Evolutionary conservation across 2,888 invertebrate genomes (phyloP).

Genomic region (Himalopsyche kuldschensis): DNA sequence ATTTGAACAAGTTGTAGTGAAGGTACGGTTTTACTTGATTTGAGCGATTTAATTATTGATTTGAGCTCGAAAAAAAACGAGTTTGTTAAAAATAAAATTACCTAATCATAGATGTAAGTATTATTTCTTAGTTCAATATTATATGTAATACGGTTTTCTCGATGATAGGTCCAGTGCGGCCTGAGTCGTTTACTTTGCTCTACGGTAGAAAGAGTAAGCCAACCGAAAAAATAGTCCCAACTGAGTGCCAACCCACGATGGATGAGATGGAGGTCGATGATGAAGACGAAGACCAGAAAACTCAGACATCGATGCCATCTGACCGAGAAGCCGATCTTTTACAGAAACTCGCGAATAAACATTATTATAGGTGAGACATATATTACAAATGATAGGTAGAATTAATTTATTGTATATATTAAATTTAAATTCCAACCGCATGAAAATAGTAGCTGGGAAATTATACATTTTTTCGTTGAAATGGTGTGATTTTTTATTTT

Average conservation of each 20-base stretch:
- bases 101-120: no score
- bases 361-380: constrained; percentile 33
- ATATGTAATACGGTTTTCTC: neutral
- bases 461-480: no score
- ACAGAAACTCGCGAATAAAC: constrained; percentile 35
- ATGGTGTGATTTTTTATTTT: no score
- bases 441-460: no score
- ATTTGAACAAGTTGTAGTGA: no score
- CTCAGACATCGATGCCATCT: neutral
- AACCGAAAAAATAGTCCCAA: constrained; percentile 11
- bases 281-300: constrained; percentile 8
- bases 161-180: constrained; percentile 36
- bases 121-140: no score
- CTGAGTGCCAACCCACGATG: constrained; percentile 31
- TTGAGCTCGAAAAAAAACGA: no score
- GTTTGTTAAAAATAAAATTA: no score
- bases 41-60: no score
- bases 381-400: no score
- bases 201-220: constrained; percentile 17
- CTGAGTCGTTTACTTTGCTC: constrained; percentile 34
- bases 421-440: neutral
- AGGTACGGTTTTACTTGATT: no score
- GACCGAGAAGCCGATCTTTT: constrained; percentile 34
- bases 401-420: no score
- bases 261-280: constrained; percentile 9